phyloP scores from a whole-genome alignment of 2,888 invertebrate species.

The Andrena trimmerana region DNA sequence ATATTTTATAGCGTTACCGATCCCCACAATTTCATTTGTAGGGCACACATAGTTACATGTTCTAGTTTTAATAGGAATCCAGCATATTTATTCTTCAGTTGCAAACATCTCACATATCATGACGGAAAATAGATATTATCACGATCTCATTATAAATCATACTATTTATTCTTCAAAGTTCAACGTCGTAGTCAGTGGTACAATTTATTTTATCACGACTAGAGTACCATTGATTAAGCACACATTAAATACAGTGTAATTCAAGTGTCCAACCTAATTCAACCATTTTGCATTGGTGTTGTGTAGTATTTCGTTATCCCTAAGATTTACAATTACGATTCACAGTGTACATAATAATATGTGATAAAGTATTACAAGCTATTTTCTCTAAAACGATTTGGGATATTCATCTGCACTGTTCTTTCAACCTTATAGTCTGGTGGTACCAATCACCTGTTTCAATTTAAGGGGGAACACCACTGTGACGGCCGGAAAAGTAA shows the following conservation, averaged over 20 bases:
- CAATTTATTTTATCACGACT: not conserved
- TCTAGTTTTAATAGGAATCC: not conserved
- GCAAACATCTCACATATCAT: not conserved
- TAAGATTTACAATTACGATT: not conserved
- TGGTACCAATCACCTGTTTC: not conserved
- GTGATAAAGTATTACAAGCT: not conserved
- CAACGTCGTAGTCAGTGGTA: not conserved
- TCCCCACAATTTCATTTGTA: conserved; percentile 5
- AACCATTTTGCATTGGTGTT: not conserved
- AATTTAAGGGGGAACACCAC: not conserved
- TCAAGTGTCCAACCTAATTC: not conserved
- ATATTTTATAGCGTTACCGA: conserved; percentile 9
- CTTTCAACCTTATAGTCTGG: not conserved
- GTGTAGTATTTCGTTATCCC: not conserved
- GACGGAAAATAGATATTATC: not conserved
- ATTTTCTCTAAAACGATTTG: not conserved
- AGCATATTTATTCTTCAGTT: conserved; percentile 7
- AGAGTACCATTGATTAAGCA: not conserved
- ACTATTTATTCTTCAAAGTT: not conserved
- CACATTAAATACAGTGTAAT: not conserved
- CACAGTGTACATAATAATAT: conserved; percentile 6
- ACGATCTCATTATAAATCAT: not conserved
- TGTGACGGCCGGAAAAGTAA: no score
- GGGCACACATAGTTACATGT: conserved; percentile 11
- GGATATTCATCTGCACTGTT: not conserved